Evolutionary conservation across 2,888 invertebrate genomes (phyloP).

Genomic region (Trachelus iudaicus): DNA sequence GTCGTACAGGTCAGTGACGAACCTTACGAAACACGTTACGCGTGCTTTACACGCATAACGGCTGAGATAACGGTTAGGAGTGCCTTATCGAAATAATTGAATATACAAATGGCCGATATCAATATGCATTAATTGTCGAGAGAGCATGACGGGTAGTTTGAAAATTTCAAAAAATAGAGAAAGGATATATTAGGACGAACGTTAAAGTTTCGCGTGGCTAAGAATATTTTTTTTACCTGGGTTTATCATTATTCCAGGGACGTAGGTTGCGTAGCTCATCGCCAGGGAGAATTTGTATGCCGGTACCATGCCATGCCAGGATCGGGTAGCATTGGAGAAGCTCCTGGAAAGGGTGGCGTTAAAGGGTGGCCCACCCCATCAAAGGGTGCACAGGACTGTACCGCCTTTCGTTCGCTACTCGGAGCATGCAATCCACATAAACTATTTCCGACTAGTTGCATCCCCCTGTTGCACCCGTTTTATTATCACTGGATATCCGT

Average conservation of each 20-base stretch:
- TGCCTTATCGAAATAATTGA: neutral
- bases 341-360: slow-evolving; percentile 8
- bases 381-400: neutral
- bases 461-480: neutral
- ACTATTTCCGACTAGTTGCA: neutral
- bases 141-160: neutral
- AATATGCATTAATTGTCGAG: neutral
- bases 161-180: neutral
- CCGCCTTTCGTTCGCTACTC: neutral
- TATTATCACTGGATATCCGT: neutral
- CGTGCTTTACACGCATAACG: neutral
- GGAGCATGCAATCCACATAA: neutral
- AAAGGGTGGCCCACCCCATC: neutral
- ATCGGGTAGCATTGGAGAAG: slow-evolving; percentile 25
- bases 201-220: neutral
- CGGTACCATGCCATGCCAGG: slow-evolving; percentile 15
- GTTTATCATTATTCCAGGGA: slow-evolving; percentile 29
- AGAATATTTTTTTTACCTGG: slow-evolving; percentile 23
- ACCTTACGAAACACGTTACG: neutral
- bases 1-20: neutral
- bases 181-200: neutral
- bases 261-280: slow-evolving; percentile 31
- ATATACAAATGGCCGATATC: neutral
- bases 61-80: neutral
- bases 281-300: slow-evolving; percentile 34